Base-by-base conservation (phyloP, 1,140 invertebrate species). In the Nilaparvata lugens region DNA sequence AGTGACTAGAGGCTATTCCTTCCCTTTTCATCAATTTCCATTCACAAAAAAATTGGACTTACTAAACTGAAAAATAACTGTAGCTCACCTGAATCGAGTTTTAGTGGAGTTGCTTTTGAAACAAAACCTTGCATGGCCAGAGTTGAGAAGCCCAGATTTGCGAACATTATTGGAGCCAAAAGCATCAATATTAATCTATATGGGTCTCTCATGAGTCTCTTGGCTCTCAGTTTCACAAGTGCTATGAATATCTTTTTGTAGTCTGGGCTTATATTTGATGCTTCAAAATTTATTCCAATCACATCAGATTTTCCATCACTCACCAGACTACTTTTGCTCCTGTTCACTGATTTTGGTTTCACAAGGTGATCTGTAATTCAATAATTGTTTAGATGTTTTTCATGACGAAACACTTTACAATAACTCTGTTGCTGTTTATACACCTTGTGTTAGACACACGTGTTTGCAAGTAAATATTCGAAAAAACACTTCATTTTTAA, bases 71-170 rank as follows among this genome's bases (percentile, higher is more conserved):
- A 9, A 14, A 28, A 28, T 1, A 13, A 2, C 18, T 16, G n/a
- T 40, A 1, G 18, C 21, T 52, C 28, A 52, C 51, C 51, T 23
- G 14, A 5, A 23, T 52, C 23, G 28, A 52, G 51, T 11, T 14
- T 52, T 5, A 52, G 18, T 25, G 51, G 19, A 23, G 2, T 21
- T 11, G 23, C 7, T 4, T 4, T 23, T 5, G 16, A 21, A 9
- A 23, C 18, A 4, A 52, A 2, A 18, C 6, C 23, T 52, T 52
- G 23, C 1, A 23, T 4, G 3, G 7, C 13, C 23, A 52, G 23
- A 28, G n/a, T n/a, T 5, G 85, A 85, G 5, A 88, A 76, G 19
- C 84, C 84, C 6, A 86, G 70, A 0, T 80, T 82, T 43, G 84
- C 81, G 42, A 86, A 79, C 25, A 83, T 76, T 66, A 86, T 75